phyloP scores from a whole-genome alignment of 2,113 vertebrate species.

The Falco punctatus region DNA sequence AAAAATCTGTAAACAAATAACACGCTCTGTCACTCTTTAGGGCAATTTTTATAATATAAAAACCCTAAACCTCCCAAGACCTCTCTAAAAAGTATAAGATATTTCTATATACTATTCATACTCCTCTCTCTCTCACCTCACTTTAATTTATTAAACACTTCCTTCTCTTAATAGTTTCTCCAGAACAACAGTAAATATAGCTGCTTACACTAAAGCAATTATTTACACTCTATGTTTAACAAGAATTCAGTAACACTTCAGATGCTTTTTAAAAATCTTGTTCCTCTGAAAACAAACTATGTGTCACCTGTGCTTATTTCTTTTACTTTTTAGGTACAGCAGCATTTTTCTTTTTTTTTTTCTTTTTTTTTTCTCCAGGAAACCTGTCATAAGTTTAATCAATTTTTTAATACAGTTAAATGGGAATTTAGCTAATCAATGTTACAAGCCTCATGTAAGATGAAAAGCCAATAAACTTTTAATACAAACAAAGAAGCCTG shows the following conservation, averaged over 20 bases:
- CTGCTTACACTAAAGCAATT: neutral
- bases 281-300: neutral
- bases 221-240: neutral
- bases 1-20: neutral
- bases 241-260: neutral
- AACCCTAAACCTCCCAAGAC: neutral
- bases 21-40: neutral
- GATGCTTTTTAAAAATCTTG: neutral
- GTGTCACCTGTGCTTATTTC: neutral
- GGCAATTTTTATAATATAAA: neutral
- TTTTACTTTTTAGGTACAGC: neutral
- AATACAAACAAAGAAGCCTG: slow-evolving; percentile 50
- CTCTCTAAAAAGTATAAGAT: neutral
- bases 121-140: neutral
- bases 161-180: neutral
- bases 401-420: slow-evolving; percentile 21
- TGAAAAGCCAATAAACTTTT: slow-evolving; percentile 45
- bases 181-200: neutral
- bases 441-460: neutral
- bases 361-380: neutral
- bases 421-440: neutral
- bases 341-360: neutral
- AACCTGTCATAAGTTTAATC: neutral
- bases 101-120: neutral
- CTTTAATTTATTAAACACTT: neutral